These are phyloP conservation scores for Chionodraco myersi DNA, from an alignment of 2,113 vertebrate genomes.

Conservation along the genomic window DNA sequence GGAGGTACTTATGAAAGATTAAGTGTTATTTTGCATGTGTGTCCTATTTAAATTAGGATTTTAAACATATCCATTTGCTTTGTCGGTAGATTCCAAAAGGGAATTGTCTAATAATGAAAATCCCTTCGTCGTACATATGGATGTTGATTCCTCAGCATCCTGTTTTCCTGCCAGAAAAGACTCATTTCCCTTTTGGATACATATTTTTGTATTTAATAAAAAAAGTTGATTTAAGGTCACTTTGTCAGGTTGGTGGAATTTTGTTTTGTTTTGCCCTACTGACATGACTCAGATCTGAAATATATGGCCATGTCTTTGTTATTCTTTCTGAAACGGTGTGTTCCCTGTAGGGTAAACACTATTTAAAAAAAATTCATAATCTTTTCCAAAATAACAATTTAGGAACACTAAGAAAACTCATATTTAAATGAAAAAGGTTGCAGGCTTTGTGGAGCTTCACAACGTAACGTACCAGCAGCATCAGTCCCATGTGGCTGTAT, in stretches of 20 bases:
- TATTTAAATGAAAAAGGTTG: slow-evolving; percentile 1
- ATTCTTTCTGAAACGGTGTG: neutral
- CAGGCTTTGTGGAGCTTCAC: slow-evolving; percentile 5
- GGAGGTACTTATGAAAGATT: slow-evolving; percentile 54
- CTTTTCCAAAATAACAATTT: neutral
- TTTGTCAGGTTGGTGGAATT: neutral
- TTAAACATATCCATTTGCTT: slow-evolving; percentile 63
- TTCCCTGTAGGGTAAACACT: slow-evolving; percentile 1
- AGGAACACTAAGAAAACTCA: neutral
- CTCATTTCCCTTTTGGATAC: neutral
- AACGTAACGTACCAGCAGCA: slow-evolving; percentile 40
- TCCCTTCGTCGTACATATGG: slow-evolving; percentile 22
- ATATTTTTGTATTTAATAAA: neutral
- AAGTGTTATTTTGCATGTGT: slow-evolving; percentile 48
- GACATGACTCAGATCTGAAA: neutral
- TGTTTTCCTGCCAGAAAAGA: slow-evolving; percentile 2
- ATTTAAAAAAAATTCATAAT: neutral
- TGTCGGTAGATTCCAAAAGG: slow-evolving; percentile 49
- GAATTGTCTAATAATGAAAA: slow-evolving; percentile 66
- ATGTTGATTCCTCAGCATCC: slow-evolving; percentile 56
- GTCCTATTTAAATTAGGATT: slow-evolving; percentile 56
- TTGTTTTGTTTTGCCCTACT: neutral
- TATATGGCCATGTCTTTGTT: neutral
- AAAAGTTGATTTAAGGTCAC: neutral
- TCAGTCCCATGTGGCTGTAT: slow-evolving; percentile 45